phyloP scores from a whole-genome alignment of 1,140 invertebrate species.

The Trachymyrmex septentrionalis region DNA sequence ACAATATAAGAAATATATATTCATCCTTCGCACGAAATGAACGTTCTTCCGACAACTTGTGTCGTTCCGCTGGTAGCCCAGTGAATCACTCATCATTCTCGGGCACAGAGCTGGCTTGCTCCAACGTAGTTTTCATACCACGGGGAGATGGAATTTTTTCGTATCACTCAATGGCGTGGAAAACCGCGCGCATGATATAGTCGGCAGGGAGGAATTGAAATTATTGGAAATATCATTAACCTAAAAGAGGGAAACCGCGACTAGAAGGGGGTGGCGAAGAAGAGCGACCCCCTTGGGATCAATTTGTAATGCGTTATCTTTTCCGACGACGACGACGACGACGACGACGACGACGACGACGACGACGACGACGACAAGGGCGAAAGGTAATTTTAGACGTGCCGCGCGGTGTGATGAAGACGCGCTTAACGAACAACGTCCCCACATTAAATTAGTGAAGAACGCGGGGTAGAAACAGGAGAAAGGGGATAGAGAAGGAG shows the following conservation, averaged over 20 bases:
- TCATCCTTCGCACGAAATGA: constrained; percentile 22
- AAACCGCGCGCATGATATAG: constrained; percentile 66
- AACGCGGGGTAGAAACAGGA: not conserved
- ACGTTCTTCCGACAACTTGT: constrained; percentile 16
- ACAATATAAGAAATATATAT: constrained; percentile 21
- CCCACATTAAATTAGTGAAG: constrained; percentile 56
- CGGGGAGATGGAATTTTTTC: constrained; percentile 66
- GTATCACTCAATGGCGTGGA: constrained; percentile 66
- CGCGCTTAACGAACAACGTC: constrained; percentile 65
- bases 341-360: constrained; percentile 14
- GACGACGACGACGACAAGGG: constrained; percentile 8
- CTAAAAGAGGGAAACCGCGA: constrained; percentile 8
- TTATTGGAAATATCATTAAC: constrained; percentile 65
- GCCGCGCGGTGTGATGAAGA: not conserved
- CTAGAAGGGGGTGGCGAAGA: not conserved
- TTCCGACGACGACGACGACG: constrained; percentile 28
- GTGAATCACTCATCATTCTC: constrained; percentile 32
- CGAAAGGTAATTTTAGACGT: constrained; percentile 54
- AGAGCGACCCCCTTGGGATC: constrained; percentile 28
- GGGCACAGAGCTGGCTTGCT: not conserved
- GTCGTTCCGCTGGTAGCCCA: constrained; percentile 4
- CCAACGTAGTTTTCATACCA: constrained; percentile 36
- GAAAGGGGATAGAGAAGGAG: not conserved
- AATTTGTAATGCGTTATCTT: constrained; percentile 66
- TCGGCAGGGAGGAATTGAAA: constrained; percentile 61